Conservation (phyloP, 2,888 invertebrate species). For the Philereme vetulata region DNA sequence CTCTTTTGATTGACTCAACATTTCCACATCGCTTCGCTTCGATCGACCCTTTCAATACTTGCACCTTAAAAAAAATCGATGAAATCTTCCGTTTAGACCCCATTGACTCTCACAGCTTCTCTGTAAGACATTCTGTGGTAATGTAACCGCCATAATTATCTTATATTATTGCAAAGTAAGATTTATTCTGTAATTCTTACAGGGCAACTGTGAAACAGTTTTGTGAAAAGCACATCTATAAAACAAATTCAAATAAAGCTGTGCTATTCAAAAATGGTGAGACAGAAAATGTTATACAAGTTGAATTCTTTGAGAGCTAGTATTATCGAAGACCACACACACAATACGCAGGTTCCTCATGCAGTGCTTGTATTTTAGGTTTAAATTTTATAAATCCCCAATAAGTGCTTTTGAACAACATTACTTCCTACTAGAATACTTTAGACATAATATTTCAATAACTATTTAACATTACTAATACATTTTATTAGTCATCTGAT, state of each 20-base stretch:
- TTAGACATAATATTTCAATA: conserved; percentile 20
- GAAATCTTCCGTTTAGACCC: background rate
- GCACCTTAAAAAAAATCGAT: too few species aligned
- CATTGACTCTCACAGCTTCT: conserved; percentile 68
- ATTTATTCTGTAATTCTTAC: conserved; percentile 59
- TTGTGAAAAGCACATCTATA: conserved; percentile 13
- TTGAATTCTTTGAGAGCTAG: conserved; percentile 21
- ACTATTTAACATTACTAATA: conserved; percentile 21
- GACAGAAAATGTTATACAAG: conserved; percentile 11
- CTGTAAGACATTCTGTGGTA: conserved; percentile 73
- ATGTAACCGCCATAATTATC: conserved; percentile 79
- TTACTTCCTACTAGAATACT: conserved; percentile 24
- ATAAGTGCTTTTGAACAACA: conserved; percentile 28
- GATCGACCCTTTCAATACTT: too few species aligned
- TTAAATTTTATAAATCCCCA: conserved; percentile 23
- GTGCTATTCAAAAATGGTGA: conserved; percentile 21
- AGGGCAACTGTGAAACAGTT: conserved; percentile 72
- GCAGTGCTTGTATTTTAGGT: conserved; percentile 44
- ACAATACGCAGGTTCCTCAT: conserved; percentile 50
- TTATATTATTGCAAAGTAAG: conserved; percentile 35
- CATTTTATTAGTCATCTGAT: conserved; percentile 30
- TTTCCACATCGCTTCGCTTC: too few species aligned
- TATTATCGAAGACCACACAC: conserved; percentile 67
- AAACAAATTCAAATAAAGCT: conserved; percentile 10
- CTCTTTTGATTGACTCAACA: too few species aligned